Percentiles rank a stretch among this genome's conserved stretches.
phyloP scores from a whole-genome alignment of 2,113 vertebrate species.

The Pithys albifrons region DNA sequence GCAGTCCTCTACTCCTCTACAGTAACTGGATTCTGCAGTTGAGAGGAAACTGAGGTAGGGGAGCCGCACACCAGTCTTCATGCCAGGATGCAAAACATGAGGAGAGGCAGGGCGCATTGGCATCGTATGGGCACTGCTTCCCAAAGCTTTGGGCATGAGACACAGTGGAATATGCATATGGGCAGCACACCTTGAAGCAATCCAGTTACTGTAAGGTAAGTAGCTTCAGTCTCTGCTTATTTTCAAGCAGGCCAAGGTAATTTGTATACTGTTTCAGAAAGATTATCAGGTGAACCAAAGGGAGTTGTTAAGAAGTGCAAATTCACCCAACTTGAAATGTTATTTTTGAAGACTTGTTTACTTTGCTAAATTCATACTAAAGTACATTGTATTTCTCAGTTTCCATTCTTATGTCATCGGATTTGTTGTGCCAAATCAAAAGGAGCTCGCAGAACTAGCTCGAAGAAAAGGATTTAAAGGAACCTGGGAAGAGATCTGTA shows the following conservation, averaged over 20 bases:
- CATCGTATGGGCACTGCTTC: constrained; percentile 38
- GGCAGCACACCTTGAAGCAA: constrained; percentile 58
- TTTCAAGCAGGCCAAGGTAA: not conserved
- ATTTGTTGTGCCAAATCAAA: constrained; percentile 97
- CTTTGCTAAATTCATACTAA: constrained; percentile 24
- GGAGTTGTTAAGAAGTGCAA: not conserved
- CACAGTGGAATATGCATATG: constrained; percentile 63
- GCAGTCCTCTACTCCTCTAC: constrained; percentile 65
- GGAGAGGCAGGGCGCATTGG: constrained; percentile 45
- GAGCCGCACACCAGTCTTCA: constrained; percentile 19
- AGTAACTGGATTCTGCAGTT: constrained; percentile 65
- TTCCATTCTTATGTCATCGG: constrained; percentile 93
- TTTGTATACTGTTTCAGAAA: not conserved
- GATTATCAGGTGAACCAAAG: constrained; percentile 49
- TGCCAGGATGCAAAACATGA: constrained; percentile 37
- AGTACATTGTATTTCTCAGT: constrained; percentile 69
- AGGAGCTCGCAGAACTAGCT: constrained; percentile 86
- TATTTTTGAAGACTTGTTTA: not conserved
- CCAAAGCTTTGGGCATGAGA: constrained; percentile 46
- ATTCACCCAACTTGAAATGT: not conserved
- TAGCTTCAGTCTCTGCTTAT: constrained; percentile 31
- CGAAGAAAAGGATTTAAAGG: constrained; percentile 81
- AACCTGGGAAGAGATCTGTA: constrained; percentile 88
- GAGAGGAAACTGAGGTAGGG: constrained; percentile 63
- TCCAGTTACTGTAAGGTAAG: constrained; percentile 57